These are phyloP conservation scores for Isurus oxyrinchus DNA, from an alignment of 2,113 vertebrate species.

Conservation along the genomic window DNA sequence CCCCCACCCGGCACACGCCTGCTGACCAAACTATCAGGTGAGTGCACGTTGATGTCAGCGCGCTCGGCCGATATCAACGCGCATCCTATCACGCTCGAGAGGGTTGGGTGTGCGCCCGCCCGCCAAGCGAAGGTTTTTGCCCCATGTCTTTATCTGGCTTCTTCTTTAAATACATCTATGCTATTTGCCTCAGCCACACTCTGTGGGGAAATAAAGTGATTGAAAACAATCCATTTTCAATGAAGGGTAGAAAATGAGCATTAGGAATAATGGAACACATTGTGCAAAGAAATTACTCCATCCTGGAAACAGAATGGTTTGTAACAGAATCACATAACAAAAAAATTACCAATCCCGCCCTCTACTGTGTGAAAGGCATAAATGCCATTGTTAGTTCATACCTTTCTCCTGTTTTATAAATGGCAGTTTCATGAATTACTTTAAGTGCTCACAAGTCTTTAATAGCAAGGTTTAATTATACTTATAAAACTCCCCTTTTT, in stretches of 20 bases:
- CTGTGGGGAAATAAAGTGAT: neutral
- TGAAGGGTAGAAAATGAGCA: neutral
- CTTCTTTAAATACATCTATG: neutral
- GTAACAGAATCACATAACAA: neutral
- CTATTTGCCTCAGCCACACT: neutral
- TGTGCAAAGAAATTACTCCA: neutral
- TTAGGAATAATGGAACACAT: neutral
- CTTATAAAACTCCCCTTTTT: neutral
- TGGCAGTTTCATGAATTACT: neutral
- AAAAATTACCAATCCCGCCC: neutral
- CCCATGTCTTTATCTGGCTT: neutral
- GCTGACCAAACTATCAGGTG: too few species aligned
- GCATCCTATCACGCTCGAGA: too few species aligned
- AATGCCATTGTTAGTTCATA: neutral
- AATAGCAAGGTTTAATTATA: neutral
- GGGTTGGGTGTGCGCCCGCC: too few species aligned
- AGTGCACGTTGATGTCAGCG: too few species aligned
- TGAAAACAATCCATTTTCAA: neutral
- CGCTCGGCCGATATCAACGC: too few species aligned
- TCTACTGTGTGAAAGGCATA: neutral
- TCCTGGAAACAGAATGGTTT: neutral
- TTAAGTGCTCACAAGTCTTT: neutral
- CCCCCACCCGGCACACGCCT: too few species aligned
- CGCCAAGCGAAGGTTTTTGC: too few species aligned
- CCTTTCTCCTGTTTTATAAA: neutral